Percentiles rank a stretch among this genome's conserved stretches.
Evolutionary conservation across 2,888 invertebrate species (phyloP).

Genomic region (Sepioteuthis lessoniana): DNA sequence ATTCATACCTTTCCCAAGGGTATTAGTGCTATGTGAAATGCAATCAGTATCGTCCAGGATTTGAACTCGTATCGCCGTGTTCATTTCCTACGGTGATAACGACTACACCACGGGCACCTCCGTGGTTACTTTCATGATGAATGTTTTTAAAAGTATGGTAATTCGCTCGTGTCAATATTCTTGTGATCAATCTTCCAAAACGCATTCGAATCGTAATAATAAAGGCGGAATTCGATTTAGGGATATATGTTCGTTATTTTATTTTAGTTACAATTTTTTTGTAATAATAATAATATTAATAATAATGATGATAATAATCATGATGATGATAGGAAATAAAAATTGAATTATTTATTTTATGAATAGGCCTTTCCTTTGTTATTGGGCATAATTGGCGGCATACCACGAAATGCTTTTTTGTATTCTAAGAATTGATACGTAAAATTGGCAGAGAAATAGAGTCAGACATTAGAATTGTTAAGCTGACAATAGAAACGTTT

Average conservation of each 20-base stretch:
- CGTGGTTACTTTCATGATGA: background rate
- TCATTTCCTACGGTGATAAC: no score
- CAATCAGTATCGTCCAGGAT: no score
- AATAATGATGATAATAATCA: background rate
- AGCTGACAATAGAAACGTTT: background rate
- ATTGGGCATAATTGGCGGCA: background rate
- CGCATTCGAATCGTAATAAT: background rate
- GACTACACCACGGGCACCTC: no score
- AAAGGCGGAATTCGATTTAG: background rate
- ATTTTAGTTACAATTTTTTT: background rate
- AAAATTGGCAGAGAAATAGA: background rate
- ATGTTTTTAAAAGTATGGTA: background rate
- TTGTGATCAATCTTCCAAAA: background rate
- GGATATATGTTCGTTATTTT: background rate
- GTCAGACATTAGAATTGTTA: background rate
- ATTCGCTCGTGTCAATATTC: background rate
- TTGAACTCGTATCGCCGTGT: no score
- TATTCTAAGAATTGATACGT: background rate
- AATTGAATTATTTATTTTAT: background rate
- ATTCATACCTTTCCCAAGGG: no score
- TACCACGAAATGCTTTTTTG: background rate
- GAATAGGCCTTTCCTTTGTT: background rate
- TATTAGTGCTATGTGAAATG: no score
- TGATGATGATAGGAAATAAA: background rate
- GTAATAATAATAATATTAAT: background rate